Base-by-base conservation (phyloP, 2,797 vertebrate species). In the Tinamus major region DNA sequence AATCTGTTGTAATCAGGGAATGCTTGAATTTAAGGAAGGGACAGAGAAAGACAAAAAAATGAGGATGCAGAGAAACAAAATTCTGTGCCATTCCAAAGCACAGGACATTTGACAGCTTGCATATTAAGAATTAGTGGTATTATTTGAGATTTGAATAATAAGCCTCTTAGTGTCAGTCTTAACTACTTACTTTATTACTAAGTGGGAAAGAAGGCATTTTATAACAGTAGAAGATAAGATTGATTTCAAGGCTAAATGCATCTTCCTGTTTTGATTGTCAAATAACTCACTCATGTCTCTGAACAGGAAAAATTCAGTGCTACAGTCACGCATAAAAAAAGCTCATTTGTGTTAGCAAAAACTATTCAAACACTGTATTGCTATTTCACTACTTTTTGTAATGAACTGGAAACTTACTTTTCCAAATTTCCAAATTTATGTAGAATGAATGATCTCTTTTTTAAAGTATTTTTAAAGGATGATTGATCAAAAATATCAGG, bases 391-490 rank as follows among this genome's bases (percentile, higher is more conserved):
- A 59, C 1, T 3, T 14, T 42, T 82, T 69, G 59, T 3, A 37
- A 23, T 35, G 26, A 78, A 69, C 2, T 61, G 13, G 68, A 35
- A 2, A n/a, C 3, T 79, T 56, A 46, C 37, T 79, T n/a, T n/a
- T n/a, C n/a, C 53, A 14, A 80, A 16, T 68, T 85, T 85, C 9
- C 9, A 77, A 87, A 67, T 11, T 51, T 5, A 69, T 21, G 5
- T 8, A 59, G 24, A 81, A 62, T 8, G 9, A 4, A 62, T 44
- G 1, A 53, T 29, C 26, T 53, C 11, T 58, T 59, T 79, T 48
- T 15, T 1, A 2, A 58, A 71, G 19, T 56, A n/a, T 56, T 56
- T 55, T 56, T 31, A 41, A 13, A 41, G 14, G 0, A n/a, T 29
- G 0, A 78, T 59, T 31, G 29, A 72, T 12, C 31, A 63, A 79